Percentiles rank a stretch among this genome's conserved stretches.
These are phyloP conservation scores for Cossypha heuglini DNA, from an alignment of 2,797 vertebrate genomes.

Conservation along the genomic window DNA sequence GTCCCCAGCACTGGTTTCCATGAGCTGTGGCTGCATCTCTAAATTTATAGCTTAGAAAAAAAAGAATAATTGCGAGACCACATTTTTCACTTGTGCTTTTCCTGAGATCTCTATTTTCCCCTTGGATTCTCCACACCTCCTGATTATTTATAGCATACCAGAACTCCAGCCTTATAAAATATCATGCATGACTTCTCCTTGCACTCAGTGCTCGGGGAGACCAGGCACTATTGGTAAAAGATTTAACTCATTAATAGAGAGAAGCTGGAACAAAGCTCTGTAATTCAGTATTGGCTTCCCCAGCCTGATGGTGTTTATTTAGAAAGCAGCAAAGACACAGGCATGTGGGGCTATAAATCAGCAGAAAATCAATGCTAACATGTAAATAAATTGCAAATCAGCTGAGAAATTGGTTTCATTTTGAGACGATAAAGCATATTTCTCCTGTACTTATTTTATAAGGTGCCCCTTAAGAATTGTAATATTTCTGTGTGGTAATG, in stretches of 20 bases:
- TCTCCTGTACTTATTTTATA: conserved; percentile 73
- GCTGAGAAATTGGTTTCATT: conserved; percentile 78
- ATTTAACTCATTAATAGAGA: conserved; percentile 53
- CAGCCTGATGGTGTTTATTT: conserved; percentile 59
- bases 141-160: conserved; percentile 38
- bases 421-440: conserved; percentile 71
- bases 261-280: conserved; percentile 38
- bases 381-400: conserved; percentile 84
- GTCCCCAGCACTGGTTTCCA: not conserved
- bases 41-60: not conserved
- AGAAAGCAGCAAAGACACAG: conserved; percentile 58
- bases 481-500: conserved; percentile 75
- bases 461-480: conserved; percentile 79
- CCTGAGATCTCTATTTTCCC: conserved; percentile 41
- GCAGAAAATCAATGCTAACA: conserved; percentile 78
- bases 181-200: conserved; percentile 31
- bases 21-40: not conserved
- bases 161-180: conserved; percentile 12
- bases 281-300: conserved; percentile 13
- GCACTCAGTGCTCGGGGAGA: not conserved
- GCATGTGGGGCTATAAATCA: conserved; percentile 76
- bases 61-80: not conserved
- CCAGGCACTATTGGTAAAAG: not conserved
- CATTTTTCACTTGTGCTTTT: not conserved
- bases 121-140: conserved; percentile 20